Conservation (phyloP, 1,140 invertebrate species). For the Laupala kohalensis region DNA sequence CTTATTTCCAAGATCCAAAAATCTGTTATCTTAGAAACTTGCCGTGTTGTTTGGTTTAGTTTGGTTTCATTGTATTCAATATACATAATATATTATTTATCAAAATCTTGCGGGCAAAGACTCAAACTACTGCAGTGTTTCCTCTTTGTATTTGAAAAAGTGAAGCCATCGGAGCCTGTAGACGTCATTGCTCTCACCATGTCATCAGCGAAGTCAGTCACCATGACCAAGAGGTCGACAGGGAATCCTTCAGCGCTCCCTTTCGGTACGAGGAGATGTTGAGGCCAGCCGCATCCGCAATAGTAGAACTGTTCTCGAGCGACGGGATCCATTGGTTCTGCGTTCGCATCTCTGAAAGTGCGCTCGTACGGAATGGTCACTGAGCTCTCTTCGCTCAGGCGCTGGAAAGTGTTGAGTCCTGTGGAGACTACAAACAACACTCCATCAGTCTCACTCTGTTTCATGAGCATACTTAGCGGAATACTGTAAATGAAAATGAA, state of each 20-base stretch:
- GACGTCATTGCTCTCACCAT: conserved; percentile 18
- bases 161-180: no score
- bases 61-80: no score
- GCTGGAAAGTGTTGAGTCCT: conserved; percentile 38
- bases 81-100: no score
- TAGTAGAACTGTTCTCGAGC: conserved; percentile 35
- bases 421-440: conserved; percentile 35
- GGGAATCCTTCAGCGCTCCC: conserved; percentile 26
- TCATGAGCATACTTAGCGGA: no score
- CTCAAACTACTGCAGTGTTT: no score
- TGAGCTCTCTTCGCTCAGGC: conserved; percentile 40
- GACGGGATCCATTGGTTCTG: conserved; percentile 24
- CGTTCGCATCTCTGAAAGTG: conserved; percentile 42
- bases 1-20: no score
- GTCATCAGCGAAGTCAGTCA: conserved; percentile 31
- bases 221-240: conserved; percentile 34
- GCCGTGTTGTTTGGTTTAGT: no score
- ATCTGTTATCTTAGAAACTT: no score
- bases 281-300: conserved; percentile 43
- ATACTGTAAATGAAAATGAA: no score
- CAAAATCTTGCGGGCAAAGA: no score
- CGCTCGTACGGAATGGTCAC: conserved; percentile 50
- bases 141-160: no score
- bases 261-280: conserved; percentile 36
- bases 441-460: no score